phyloP scores from a whole-genome alignment of 2,888 invertebrate genomes.

The Strigamia maritima region DNA sequence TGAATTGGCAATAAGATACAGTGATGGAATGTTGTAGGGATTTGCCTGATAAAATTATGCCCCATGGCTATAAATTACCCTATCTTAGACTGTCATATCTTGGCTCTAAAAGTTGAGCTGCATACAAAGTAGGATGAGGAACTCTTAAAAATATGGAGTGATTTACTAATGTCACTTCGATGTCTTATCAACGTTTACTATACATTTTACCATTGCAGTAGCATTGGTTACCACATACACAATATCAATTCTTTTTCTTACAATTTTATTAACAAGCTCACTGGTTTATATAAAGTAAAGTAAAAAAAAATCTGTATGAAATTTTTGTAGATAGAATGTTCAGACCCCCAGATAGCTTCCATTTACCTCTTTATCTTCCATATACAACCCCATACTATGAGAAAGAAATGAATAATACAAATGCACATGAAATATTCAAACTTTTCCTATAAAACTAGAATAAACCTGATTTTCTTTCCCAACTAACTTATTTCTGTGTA shows the following conservation, averaged over 20 bases:
- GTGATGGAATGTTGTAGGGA: neutral
- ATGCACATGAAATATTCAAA: neutral
- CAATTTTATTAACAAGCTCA: too few species aligned
- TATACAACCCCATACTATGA: neutral
- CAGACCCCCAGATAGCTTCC: neutral
- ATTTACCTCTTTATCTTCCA: neutral
- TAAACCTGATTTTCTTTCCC: neutral
- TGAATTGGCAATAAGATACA: neutral
- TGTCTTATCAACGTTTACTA: neutral
- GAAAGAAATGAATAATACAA: neutral
- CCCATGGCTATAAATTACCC: neutral
- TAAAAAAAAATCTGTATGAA: neutral
- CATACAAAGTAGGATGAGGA: neutral
- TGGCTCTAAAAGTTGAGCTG: neutral
- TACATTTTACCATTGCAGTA: neutral
- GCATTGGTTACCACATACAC: too few species aligned
- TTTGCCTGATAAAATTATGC: neutral
- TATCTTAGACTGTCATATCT: neutral
- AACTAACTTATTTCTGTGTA: neutral
- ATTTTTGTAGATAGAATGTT: neutral
- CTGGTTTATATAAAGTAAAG: neutral
- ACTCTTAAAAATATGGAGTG: neutral
- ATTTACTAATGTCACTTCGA: neutral
- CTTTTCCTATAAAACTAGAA: neutral
- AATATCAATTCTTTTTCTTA: too few species aligned